Evolutionary conservation across 92 coral and sea anemone species (phyloP), one percentile per base, ranked within the genome.

Genomic region (Paragorgia papillata): DNA sequence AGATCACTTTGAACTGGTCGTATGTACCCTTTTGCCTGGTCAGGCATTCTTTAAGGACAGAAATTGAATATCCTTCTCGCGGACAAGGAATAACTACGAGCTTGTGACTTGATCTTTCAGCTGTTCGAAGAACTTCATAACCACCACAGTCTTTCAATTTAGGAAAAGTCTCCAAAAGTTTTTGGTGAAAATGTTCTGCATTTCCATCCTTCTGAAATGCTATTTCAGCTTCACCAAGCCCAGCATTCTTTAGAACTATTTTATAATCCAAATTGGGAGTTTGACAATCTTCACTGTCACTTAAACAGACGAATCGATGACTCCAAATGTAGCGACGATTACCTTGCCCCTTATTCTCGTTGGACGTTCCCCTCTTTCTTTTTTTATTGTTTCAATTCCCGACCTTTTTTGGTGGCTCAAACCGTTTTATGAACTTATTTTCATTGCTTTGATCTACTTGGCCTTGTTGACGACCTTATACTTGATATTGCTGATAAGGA

Each of bases 21-120:
- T 13, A 79, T 37, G 67, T 67, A 66, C 15, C 41, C 87, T 68
- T 83, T 83, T 29, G 87, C 87, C 54, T 83, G 87, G 21, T 61
- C 10, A 83, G 79, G 53, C 57, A 33, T 10, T 46, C 18, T 43
- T 83, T 83, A 63, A 83, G 46, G 79, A 30, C 76, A 28, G 43
- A 48, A 28, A 76, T 62, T 15, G 64, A 22, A 48, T 82, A 82
- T 12, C 86, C 79, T n/a, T 78, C 70, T 24, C 78, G 79, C n/a
- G 84, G 83, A 29, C 79, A 55, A 14, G 58, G 28, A n/a, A 83
- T 4, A 9, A 83, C 84, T 32, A 53, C 79, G 25, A 83, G 79
- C 25, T 73, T 60, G 49, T 83, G 79, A 33, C 68, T 49, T 25
- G 83, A 77, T 19, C 87, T 82, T 12, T 55, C 77, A 24, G 53